Base-by-base conservation (phyloP, 2,797 vertebrate genomes). In the Arremon brunneinucha region DNA sequence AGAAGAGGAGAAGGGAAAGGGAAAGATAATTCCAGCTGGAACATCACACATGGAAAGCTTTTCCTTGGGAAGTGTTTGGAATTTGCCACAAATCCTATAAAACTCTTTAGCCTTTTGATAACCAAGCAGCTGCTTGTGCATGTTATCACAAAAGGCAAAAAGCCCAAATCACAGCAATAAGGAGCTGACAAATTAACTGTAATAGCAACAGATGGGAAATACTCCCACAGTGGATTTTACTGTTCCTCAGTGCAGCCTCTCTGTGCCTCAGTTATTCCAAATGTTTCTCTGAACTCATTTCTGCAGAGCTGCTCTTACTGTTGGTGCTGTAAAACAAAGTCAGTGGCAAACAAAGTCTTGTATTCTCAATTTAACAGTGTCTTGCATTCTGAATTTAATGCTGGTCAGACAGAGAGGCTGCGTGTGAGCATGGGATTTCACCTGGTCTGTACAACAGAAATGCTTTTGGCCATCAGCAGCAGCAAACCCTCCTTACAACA, bases 11-110 rank as follows among this genome's bases (percentile, higher is more conserved):
- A 83, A 81, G 67, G 60, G 57, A 80, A 93, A 92, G 70, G 32
- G 32, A 37, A 57, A 47, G 56, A 80, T 18, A 32, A 81, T 91
- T 95, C 95, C 97, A 97, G 95, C 92, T 97, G 97, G 95, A 97
- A 87, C 67, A 64, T 79, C 6, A 55, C 83, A 81, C 26, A 9
- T 44, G 70, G 85, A 95, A 96, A 95, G 76, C 67, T 87, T 88
- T 86, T 95, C 44, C 39, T 28, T 95, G 87, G 95, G 88, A 93
- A 97, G 86, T 50, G 72, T 89, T 95, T 95, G 93, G 94, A 94
- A 90, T 87, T 93, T 77, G 87, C 88, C 92, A 83, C 59, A 39
- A 68, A 87, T 93, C 87, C 88, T 89, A 50, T 62, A 64, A 92
- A 95, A 93, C 62, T 49, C 88, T 63, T 81, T 90, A 87, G 90